These are phyloP conservation scores for Enteromius viviparus DNA, from an alignment of 2,797 vertebrate species.

Conservation along the genomic window DNA sequence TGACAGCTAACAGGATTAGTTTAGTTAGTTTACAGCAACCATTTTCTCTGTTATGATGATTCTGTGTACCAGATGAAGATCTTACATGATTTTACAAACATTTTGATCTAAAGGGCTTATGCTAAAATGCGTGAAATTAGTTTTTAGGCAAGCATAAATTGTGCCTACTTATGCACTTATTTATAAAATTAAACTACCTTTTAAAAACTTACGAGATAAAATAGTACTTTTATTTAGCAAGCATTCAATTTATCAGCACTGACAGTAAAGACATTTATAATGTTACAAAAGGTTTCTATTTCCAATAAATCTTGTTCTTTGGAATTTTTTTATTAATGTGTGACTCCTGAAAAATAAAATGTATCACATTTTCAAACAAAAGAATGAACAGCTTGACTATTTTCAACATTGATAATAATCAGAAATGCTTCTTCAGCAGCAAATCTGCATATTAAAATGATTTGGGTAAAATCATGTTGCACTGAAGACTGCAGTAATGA, in stretches of 20 bases:
- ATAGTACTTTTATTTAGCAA: background rate
- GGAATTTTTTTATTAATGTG: background rate
- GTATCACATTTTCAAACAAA: background rate
- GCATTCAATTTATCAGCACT: background rate
- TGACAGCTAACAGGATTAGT: conserved; percentile 22
- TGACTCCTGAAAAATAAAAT: background rate
- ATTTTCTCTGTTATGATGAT: conserved; percentile 17
- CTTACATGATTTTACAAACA: background rate
- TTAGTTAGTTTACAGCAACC: background rate
- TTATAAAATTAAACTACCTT: background rate
- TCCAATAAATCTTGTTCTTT: background rate
- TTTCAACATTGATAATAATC: background rate
- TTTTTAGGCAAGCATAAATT: background rate
- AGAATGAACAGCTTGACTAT: background rate
- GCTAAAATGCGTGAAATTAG: background rate
- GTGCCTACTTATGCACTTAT: background rate
- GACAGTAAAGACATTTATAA: background rate
- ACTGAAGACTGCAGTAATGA: background rate
- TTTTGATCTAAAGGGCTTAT: background rate
- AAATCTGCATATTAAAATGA: background rate
- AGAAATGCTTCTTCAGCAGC: background rate
- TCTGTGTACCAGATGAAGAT: background rate
- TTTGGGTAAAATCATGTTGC: background rate
- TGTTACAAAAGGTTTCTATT: background rate
- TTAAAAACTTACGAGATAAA: background rate